Percentiles rank a stretch among this genome's conserved stretches.
Conservation (phyloP, 2,797 vertebrate species). For the Crocodylus rhombifer region DNA sequence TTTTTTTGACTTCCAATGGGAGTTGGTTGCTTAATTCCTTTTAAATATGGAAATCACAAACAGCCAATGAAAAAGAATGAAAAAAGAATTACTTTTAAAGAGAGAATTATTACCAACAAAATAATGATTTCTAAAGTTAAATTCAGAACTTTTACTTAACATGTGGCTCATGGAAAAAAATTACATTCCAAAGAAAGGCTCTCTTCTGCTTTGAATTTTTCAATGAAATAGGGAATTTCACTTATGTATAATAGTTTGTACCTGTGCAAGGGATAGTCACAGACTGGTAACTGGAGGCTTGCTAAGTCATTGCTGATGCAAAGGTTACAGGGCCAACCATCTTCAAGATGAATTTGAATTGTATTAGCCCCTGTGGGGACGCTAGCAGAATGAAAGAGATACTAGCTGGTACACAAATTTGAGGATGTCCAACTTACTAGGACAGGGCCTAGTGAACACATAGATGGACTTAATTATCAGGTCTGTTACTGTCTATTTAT, state of each 20-base stretch:
- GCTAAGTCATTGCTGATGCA: not conserved
- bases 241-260: conserved; percentile 45
- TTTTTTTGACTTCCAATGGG: not conserved
- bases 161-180: conserved; percentile 61
- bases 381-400: not conserved
- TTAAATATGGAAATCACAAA: not conserved
- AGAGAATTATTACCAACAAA: conserved; percentile 4
- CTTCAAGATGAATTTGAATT: conserved; percentile 31
- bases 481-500: not conserved
- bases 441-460: not conserved
- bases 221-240: conserved; percentile 25
- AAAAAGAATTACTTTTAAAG: not conserved
- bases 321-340: conserved; percentile 43
- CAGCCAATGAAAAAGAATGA: not conserved
- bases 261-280: conserved; percentile 63
- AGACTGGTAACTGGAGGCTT: conserved; percentile 54
- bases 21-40: conserved; percentile 4
- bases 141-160: conserved; percentile 51
- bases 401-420: fast-evolving
- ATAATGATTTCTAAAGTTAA: not conserved
- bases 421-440: not conserved
- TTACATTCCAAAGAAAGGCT: conserved; percentile 53
- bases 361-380: conserved; percentile 24
- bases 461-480: not conserved
- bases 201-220: conserved; percentile 64